phyloP scores from a whole-genome alignment of 1,140 invertebrate species.

The Homarus americanus region DNA sequence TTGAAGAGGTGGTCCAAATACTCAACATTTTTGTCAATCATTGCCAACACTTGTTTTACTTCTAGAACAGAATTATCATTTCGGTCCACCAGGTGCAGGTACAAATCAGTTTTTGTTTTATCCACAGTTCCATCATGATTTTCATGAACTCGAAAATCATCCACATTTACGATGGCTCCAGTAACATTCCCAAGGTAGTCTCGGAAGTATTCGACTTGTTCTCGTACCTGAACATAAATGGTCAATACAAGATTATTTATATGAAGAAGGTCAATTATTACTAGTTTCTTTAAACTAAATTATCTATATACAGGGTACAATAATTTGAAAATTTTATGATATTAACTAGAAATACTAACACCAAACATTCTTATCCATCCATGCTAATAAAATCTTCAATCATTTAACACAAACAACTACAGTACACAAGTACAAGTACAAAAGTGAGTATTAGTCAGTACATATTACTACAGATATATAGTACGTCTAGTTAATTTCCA shows the following conservation, averaged over 20 bases:
- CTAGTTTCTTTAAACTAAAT: too few relatives aligned
- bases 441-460: too few relatives aligned
- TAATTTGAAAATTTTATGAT: too few relatives aligned
- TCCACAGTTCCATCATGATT: slow-evolving; percentile 95
- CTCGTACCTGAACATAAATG: slow-evolving; percentile 65
- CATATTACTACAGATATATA: too few relatives aligned
- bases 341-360: too few relatives aligned
- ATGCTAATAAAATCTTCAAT: too few relatives aligned
- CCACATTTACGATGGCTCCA: slow-evolving; percentile 94
- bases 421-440: too few relatives aligned
- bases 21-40: slow-evolving; percentile 95
- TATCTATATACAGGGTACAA: too few relatives aligned
- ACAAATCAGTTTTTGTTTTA: slow-evolving; percentile 95
- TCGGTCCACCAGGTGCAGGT: slow-evolving; percentile 93
- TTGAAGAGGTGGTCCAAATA: slow-evolving; percentile 93
- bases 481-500: not conserved
- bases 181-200: slow-evolving; percentile 91
- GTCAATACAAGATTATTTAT: not conserved
- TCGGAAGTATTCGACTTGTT: slow-evolving; percentile 75
- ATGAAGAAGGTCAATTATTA: too few relatives aligned
- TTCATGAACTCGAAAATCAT: slow-evolving; percentile 94
- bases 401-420: too few relatives aligned
- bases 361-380: too few relatives aligned
- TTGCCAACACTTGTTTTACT: slow-evolving; percentile 87
- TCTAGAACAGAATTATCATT: slow-evolving; percentile 94